These are phyloP conservation scores for Criorhina ranunculi DNA, from an alignment of 2,888 invertebrate species.

Conservation along the genomic window DNA sequence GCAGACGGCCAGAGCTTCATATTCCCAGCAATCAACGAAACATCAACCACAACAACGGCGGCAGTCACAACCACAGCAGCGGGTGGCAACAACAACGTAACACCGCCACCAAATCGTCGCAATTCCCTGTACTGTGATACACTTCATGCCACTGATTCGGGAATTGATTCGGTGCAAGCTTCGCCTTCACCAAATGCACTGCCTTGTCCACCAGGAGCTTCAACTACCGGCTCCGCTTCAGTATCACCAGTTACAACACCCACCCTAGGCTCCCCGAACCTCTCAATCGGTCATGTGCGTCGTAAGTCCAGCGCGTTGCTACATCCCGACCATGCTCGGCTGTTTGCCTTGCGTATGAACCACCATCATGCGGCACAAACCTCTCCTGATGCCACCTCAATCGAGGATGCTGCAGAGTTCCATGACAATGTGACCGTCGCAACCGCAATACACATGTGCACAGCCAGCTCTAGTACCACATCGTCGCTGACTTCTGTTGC, in stretches of 20 bases:
- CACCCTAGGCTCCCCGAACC: slow-evolving; percentile 83
- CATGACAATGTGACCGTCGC: slow-evolving; percentile 83
- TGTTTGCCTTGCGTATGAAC: slow-evolving; percentile 85
- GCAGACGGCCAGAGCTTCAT: slow-evolving; percentile 89
- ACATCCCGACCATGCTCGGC: slow-evolving; percentile 89
- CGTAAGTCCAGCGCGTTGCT: slow-evolving; percentile 87
- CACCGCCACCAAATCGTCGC: slow-evolving; percentile 79
- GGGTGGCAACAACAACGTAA: slow-evolving; percentile 65
- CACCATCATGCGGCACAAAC: slow-evolving; percentile 83
- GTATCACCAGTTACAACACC: slow-evolving; percentile 83
- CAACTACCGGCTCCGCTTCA: slow-evolving; percentile 82
- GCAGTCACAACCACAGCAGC: slow-evolving; percentile 74
- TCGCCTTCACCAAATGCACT: slow-evolving; percentile 86
- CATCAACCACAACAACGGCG: slow-evolving; percentile 80
- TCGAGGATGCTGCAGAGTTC: slow-evolving; percentile 85
- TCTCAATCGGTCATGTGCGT: slow-evolving; percentile 82
- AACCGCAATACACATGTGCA: slow-evolving; percentile 83
- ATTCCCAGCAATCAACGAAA: slow-evolving; percentile 86
- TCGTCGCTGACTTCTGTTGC: slow-evolving; percentile 86
- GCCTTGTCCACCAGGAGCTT: slow-evolving; percentile 82
- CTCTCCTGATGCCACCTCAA: slow-evolving; percentile 83
- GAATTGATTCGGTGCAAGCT: slow-evolving; percentile 90
- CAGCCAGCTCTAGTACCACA: slow-evolving; percentile 86
- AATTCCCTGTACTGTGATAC: slow-evolving; percentile 85
- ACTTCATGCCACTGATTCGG: slow-evolving; percentile 87